Percentiles rank a stretch among this genome's conserved stretches.
These are phyloP conservation scores for Adoxophyes honmai DNA, from an alignment of 1,140 invertebrate genomes.

Conservation along the genomic window DNA sequence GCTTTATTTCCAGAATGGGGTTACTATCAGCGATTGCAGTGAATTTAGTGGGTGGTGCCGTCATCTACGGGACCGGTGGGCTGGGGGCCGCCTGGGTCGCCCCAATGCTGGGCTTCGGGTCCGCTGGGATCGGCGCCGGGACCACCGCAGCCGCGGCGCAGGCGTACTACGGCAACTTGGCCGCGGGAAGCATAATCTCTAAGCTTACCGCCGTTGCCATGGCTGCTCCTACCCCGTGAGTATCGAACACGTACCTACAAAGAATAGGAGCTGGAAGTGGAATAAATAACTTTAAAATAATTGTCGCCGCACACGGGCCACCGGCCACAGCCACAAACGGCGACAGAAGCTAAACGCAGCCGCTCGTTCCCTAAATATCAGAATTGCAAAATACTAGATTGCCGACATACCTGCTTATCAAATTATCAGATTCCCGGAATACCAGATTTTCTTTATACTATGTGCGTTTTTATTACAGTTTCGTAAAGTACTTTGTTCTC, in stretches of 20 bases:
- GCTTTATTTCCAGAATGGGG: slow-evolving; percentile 35
- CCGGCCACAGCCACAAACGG: no score
- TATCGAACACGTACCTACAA: background rate
- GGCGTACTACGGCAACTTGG: slow-evolving; percentile 54
- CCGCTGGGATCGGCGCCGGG: slow-evolving; percentile 44
- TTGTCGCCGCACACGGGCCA: no score
- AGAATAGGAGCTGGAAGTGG: no score
- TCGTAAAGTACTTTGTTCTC: no score
- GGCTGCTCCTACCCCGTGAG: slow-evolving; percentile 54
- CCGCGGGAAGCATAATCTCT: slow-evolving; percentile 53
- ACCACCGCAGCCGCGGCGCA: slow-evolving; percentile 52
- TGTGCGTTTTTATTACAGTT: no score
- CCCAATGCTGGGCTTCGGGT: slow-evolving; percentile 46
- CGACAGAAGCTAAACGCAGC: no score
- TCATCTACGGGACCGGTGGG: slow-evolving; percentile 49
- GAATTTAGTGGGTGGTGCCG: slow-evolving; percentile 38
- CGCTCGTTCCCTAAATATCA: no score
- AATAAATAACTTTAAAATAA: no score
- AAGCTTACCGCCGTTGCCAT: slow-evolving; percentile 49
- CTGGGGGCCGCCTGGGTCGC: slow-evolving; percentile 40
- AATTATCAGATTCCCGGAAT: no score
- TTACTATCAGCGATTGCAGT: slow-evolving; percentile 42
- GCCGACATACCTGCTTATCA: no score
- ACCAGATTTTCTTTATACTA: no score
- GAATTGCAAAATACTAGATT: no score